Evolutionary conservation across 1,140 invertebrate genomes (phyloP).

Genomic region (Trissolcus basalis): DNA sequence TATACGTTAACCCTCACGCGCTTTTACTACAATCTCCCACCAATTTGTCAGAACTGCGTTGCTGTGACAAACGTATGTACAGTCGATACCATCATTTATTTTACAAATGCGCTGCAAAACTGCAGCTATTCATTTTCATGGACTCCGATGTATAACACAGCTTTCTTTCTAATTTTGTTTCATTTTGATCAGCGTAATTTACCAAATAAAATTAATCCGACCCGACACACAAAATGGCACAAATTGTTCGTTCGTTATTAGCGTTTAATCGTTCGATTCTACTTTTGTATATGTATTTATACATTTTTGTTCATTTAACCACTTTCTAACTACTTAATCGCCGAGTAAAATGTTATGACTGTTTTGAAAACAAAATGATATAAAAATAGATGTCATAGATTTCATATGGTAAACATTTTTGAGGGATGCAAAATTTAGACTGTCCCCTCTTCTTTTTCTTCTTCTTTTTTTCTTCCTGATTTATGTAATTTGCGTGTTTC

Average conservation of each 20-base stretch:
- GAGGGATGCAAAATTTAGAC: no score
- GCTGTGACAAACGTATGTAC: conserved; percentile 73
- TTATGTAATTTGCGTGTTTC: no score
- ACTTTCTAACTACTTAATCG: no score
- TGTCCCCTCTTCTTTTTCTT: no score
- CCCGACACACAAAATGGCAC: not conserved
- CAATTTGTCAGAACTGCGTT: conserved; percentile 63
- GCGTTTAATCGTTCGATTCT: no score
- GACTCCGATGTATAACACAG: conserved; percentile 73
- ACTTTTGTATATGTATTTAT: no score
- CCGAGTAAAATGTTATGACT: no score
- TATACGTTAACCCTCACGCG: conserved; percentile 53
- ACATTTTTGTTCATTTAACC: no score
- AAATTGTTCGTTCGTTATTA: not conserved
- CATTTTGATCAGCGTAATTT: conserved; percentile 35
- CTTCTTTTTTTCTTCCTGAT: no score
- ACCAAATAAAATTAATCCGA: not conserved
- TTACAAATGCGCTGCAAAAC: conserved; percentile 76
- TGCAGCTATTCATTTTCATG: conserved; percentile 77
- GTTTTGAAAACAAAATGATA: no score
- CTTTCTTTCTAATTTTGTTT: conserved; percentile 58
- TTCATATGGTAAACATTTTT: no score
- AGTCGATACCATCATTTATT: conserved; percentile 77
- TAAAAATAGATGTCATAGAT: no score
- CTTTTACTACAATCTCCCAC: conserved; percentile 56